Evolutionary conservation across 2,888 invertebrate species (phyloP).

Genomic region (Nyleta sp.): DNA sequence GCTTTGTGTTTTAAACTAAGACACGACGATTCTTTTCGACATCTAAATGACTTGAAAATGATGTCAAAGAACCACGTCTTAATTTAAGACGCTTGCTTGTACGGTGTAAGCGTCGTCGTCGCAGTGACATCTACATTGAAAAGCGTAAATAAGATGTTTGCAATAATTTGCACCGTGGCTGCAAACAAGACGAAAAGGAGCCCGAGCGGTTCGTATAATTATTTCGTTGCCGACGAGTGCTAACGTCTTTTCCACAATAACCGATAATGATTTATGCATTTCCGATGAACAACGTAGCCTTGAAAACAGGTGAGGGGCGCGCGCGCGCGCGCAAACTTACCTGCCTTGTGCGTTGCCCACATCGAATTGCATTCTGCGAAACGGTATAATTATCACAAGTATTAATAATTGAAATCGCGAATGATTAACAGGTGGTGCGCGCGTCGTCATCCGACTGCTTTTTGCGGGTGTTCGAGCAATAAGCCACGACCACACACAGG

Average conservation of each 20-base stretch:
- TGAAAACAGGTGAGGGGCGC: conserved; percentile 49
- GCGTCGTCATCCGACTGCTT: conserved; percentile 52
- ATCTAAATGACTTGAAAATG: too few species aligned
- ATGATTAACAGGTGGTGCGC: conserved; percentile 76
- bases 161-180: conserved; percentile 40
- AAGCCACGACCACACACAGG: conserved; percentile 64
- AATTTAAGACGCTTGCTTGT: too few species aligned
- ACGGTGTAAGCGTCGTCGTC: too few species aligned
- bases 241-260: conserved; percentile 73
- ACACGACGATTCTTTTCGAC: background rate
- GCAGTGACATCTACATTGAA: conserved; percentile 53
- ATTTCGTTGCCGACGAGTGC: conserved; percentile 73
- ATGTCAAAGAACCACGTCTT: too few species aligned
- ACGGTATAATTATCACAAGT: conserved; percentile 73
- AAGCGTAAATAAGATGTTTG: conserved; percentile 49
- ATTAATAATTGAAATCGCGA: conserved; percentile 76
- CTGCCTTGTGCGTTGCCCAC: conserved; percentile 14
- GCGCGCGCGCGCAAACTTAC: conserved; percentile 24
- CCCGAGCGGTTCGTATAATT: conserved; percentile 69
- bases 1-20: too few species aligned
- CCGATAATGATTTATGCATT: conserved; percentile 73
- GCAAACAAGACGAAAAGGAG: conserved; percentile 23
- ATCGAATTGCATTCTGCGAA: conserved; percentile 51
- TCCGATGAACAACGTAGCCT: conserved; percentile 67
- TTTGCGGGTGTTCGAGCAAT: conserved; percentile 41